phyloP scores from a whole-genome alignment of 2,888 invertebrate species.

The Lepidochrysops patricia region DNA sequence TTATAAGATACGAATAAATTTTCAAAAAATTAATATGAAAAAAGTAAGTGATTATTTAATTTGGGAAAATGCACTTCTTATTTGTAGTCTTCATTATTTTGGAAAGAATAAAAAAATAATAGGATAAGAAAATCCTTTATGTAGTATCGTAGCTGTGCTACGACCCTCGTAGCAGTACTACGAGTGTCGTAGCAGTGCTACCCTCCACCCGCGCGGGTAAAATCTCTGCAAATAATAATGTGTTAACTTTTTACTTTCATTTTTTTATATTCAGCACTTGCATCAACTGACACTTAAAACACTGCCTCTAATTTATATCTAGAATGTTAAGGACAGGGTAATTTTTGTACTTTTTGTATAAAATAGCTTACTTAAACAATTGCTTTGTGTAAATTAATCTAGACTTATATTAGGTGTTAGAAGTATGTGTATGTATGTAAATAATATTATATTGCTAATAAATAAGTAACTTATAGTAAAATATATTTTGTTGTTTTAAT shows the following conservation, averaged over 20 bases:
- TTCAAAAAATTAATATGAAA: too few relatives aligned
- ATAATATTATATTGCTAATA: slow-evolving; percentile 3
- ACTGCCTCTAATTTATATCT: slow-evolving; percentile 12
- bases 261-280: background rate
- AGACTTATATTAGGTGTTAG: slow-evolving; percentile 6
- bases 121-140: too few relatives aligned
- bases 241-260: background rate
- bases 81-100: too few relatives aligned
- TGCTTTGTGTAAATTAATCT: slow-evolving; percentile 3
- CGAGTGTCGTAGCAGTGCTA: background rate
- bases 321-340: slow-evolving; percentile 8
- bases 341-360: slow-evolving; percentile 4
- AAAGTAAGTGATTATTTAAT: too few relatives aligned
- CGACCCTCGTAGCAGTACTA: background rate
- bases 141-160: background rate
- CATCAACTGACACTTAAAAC: background rate
- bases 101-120: too few relatives aligned
- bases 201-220: too few relatives aligned
- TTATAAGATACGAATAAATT: too few relatives aligned
- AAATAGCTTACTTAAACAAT: background rate
- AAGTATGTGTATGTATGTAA: slow-evolving; percentile 7
- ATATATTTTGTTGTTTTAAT: background rate
- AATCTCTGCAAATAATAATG: too few relatives aligned
- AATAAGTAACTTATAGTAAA: slow-evolving; percentile 7
- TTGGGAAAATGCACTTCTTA: too few relatives aligned